These are phyloP conservation scores for human (Homo sapiens) DNA, from an alignment of 2,113 vertebrate species.

Conservation along the genomic window GRCh38 chr1:199235001-199235500, in stretches of 20 bases:
- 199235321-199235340: not conserved
- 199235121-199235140: not conserved
- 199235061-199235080: no score
- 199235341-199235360: not conserved
- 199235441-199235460: not conserved
- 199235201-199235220: not conserved
- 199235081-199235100: not conserved
- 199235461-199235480: not conserved
- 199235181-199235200: not conserved
- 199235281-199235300: not conserved
- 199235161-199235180: not conserved
- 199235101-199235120: not conserved
- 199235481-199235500: not conserved
- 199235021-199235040: not conserved
- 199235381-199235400: not conserved
- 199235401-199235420: not conserved
- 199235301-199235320: not conserved
- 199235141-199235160: not conserved
- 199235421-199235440: not conserved
- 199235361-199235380: not conserved
- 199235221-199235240: not conserved
- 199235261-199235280: not conserved
- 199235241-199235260: not conserved
- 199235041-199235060: not conserved
- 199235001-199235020: not conserved